Evolutionary conservation across 2,797 vertebrate species (phyloP), one percentile per base, ranked within the genome.

Genomic region (Sternotherus odoratus): DNA sequence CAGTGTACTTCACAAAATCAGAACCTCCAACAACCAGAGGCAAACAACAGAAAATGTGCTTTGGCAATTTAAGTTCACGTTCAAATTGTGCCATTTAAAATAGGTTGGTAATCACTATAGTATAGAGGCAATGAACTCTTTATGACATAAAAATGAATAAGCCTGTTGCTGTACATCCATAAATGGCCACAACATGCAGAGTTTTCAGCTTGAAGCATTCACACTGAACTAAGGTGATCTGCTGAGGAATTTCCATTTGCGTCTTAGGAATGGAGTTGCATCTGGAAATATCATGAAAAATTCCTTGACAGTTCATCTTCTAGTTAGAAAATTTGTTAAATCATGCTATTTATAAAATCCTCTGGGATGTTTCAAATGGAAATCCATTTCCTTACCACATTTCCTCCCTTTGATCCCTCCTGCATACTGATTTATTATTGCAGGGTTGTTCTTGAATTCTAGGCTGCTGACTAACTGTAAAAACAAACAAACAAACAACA

Each of bases 291-390:
- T 74, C 89, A 85, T 83, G 78, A 92, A 46, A 78, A 92, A 80
- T 95, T 96, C 89, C 94, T 96, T 96, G 91, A 95, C 78, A 95
- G 91, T 85, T 94, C 46, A 49, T 85, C 83, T 83, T 92, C 69
- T 82, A 13, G 83, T 87, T 88, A 96, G 85, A 95, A 96, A 96
- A 95, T 94, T 92, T 88, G 90, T 88, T 88, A 85, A 93, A 86
- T 69, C 84, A 87, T 87, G 26, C 36, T 83, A 28, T 81, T 89
- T 56, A 48, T 82, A 91, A 88, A 92, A 56, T 66, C 50, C 91
- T 93, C 57, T 77, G 88, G 56, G 10, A 91, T 87, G n/a, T 33
- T 81, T 95, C 0, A 1, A 94, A 75, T 54, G 90, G 85, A 86
- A 94, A 66, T 54, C 33, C 1, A 49, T 60, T 66, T 60, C 83